Base-by-base conservation (phyloP, 2,888 invertebrate species). In the Muschampia plurimacula region DNA sequence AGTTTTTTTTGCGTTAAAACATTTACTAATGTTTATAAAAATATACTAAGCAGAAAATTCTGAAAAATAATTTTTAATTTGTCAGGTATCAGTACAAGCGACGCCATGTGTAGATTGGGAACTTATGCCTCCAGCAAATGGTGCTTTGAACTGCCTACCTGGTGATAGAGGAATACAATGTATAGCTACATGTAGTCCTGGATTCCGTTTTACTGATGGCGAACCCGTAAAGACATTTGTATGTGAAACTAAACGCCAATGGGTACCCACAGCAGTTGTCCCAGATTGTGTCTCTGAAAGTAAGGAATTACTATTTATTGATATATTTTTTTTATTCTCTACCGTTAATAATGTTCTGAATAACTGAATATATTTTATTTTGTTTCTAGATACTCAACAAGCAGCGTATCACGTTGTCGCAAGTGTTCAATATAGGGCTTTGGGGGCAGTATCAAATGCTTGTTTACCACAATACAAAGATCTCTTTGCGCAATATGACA, bases 71-170 rank as follows among this genome's bases (percentile, higher is more conserved):
- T 59, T 41, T 62, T 39, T 52, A 2, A 28, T 28, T 67, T 62
- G 49, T 46, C 36, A 96, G 95, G 96, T 97, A 4, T 97, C 98
- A 0, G 98, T 98, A 0, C 98, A 98, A 95, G 98, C 98, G 0
- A 98, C 98, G 0, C 97, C 98, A 13, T 99, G 99, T 82, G 98
- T 98, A 0, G 98, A 98, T 82, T 99, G 99, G 98, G 98, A 99
- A 84, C 89, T 99, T 7, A 97, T 97, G 86, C 96, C 98, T 5
- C 98, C 99, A 0, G 97, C 97, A 0, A 97, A 98, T 87, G 99
- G 99, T 63, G 97, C 97, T 65, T 94, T 98, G 41, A 98, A 98
- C 83, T 98, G 98, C 82, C 90, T 97, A 13, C 97, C 97, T 28
- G 97, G 97, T 4, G 98, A 98, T 72, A 95, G 96, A 82, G 98